phyloP scores from a whole-genome alignment of 53 echinoderm and acorn worm genomes.

The Arbacia lixula region DNA sequence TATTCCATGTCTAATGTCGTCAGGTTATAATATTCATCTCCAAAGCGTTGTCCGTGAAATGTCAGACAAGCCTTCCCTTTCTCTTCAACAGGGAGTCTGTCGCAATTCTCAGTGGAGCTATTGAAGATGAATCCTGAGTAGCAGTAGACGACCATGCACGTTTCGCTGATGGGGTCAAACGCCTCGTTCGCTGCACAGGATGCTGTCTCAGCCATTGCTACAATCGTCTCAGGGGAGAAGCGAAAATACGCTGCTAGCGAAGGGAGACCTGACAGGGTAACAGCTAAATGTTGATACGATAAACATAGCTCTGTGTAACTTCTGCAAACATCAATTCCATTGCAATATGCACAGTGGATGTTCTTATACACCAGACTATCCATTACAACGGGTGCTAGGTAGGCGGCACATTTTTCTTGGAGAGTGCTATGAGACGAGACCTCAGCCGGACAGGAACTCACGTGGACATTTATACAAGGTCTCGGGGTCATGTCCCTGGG shows the following conservation, averaged over 20 bases:
- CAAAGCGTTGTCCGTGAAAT: too few relatives aligned
- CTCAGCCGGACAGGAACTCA: neutral
- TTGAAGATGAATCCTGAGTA: slow-evolving; percentile 3
- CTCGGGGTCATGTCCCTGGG: neutral
- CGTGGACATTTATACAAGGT: neutral
- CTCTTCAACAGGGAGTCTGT: neutral
- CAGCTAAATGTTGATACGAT: too few relatives aligned
- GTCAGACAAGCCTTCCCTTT: neutral
- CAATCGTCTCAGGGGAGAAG: neutral
- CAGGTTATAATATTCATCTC: too few relatives aligned
- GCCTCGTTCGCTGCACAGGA: slow-evolving; percentile 11
- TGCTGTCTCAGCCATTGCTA: neutral
- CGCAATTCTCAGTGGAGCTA: neutral
- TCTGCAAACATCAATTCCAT: slow-evolving; percentile 14
- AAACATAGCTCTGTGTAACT: neutral
- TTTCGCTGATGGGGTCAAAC: slow-evolving; percentile 2
- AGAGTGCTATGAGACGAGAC: neutral
- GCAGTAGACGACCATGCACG: slow-evolving; percentile 5
- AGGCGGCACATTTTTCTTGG: neutral
- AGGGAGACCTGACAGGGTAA: neutral
- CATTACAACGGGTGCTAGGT: neutral
- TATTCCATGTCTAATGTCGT: slow-evolving; percentile 1
- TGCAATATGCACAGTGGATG: slow-evolving; percentile 41
- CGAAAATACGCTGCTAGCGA: neutral
- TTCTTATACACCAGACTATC: slow-evolving; percentile 35